Evolutionary conservation across 2,888 invertebrate genomes (phyloP), one percentile per base, ranked within the genome.

Genomic region (Sialis fuliginosa): DNA sequence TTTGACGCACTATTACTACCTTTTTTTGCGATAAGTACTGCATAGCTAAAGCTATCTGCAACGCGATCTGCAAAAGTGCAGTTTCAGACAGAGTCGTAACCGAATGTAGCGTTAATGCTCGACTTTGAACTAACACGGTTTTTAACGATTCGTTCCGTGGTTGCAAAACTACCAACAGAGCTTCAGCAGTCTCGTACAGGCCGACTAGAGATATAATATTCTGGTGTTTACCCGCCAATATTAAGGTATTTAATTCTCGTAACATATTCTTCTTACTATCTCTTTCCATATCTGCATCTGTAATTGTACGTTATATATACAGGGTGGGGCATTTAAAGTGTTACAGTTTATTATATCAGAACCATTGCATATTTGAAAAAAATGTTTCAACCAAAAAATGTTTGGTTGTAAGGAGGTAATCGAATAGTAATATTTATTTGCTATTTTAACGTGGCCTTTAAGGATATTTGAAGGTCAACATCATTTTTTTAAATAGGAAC

Each of bases 171-270:
- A 89, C 73, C 61, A 79, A 80, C 37, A 87, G 66, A 52, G 79
- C 78, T 48, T 84, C 83, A 6, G 77, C 72, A 8, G 80, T 82
- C 59, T 88, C 86, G 58, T 83, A 84, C 34, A 85, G 81, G 1
- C 89, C 89, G 54, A 85, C 71, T 40, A 89, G 73, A 48, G 77
- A 72, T 6, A 85, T 68, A 1, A 88, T 68, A 62, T 86, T 79
- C 40, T 77, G 75, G 60, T 85, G 81, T 48, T 74, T 74, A 51
- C 77, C 78, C 8, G 81, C 66, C 56, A 76, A 75, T 9, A 82
- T 77, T 33, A 88, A 66, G 30, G 80, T 62, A 52, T 85, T 82
- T 42, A 89, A 62, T 55, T 87, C 85, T 51, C 79, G 74, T 41
- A 88, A 60, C 67, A 79, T 67, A 39, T 61, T 58, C n/a, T 62